These are phyloP conservation scores for Nycticorax nycticorax DNA, from an alignment of 2,113 vertebrate genomes.

Conservation along the genomic window DNA sequence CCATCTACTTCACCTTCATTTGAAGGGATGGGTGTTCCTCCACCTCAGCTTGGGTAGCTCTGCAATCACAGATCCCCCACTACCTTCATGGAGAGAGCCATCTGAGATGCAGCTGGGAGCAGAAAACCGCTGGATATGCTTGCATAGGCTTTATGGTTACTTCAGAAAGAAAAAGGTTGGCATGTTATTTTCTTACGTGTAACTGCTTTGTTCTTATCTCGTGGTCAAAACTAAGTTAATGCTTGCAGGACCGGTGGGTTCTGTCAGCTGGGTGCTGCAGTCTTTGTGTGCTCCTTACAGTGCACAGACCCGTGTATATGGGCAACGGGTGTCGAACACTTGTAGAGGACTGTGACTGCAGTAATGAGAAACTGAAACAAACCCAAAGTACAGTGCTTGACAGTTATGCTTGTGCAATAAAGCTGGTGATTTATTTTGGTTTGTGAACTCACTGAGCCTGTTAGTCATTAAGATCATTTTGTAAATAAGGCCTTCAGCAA, in stretches of 20 bases:
- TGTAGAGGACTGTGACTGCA: neutral
- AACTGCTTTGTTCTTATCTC: neutral
- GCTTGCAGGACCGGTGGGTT: neutral
- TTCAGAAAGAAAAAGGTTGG: neutral
- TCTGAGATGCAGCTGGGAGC: neutral
- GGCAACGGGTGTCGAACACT: neutral
- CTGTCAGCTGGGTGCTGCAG: neutral
- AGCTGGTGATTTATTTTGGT: conserved; percentile 16
- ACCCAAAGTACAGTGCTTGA: neutral
- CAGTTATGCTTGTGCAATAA: neutral
- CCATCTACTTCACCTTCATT: neutral
- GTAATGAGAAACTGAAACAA: conserved; percentile 11
- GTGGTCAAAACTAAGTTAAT: neutral
- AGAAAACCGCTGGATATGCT: neutral
- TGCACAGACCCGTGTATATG: rapidly evolving
- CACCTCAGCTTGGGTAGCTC: neutral
- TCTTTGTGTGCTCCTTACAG: neutral
- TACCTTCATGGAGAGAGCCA: neutral
- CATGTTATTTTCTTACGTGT: neutral
- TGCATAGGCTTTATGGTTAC: neutral
- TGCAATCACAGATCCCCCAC: neutral
- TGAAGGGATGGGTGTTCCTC: neutral
- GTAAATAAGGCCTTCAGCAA: neutral
- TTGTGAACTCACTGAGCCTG: conserved; percentile 13
- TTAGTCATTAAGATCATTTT: neutral